Percentiles rank a stretch among this genome's conserved stretches.
These are phyloP conservation scores for Cardiocondyla obscurior DNA, from an alignment of 1,140 invertebrate genomes.

Conservation along the genomic window DNA sequence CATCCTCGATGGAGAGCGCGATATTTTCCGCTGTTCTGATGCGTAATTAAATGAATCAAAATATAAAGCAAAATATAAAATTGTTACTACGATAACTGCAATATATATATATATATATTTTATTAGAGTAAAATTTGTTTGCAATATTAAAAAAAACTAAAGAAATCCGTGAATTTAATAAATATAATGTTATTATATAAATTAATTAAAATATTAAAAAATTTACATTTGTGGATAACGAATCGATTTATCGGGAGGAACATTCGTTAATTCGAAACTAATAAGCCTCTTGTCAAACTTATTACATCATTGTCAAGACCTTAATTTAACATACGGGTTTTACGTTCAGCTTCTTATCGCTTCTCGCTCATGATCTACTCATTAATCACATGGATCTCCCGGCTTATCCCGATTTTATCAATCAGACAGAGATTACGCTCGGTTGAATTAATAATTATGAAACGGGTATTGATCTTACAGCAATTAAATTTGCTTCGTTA, in stretches of 20 bases:
- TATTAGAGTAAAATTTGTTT: too few relatives aligned
- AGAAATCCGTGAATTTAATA: neutral
- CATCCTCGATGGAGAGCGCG: neutral
- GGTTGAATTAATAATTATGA: neutral
- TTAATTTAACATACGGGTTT: neutral
- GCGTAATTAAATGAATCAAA: neutral
- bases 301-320: slow-evolving; percentile 5
- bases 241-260: neutral
- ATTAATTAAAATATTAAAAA: neutral
- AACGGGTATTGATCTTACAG: neutral
- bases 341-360: neutral
- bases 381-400: slow-evolving; percentile 8
- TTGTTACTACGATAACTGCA: neutral
- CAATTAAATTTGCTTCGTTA: neutral
- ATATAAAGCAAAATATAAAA: neutral
- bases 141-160: neutral
- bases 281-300: neutral
- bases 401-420: slow-evolving; percentile 21
- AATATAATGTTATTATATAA: neutral
- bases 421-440: neutral
- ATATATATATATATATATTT: too few relatives aligned
- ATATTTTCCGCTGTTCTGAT: neutral
- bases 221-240: neutral
- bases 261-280: neutral
- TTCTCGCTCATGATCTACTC: neutral